Conservation (phyloP, 2,113 vertebrate species). For the Cyphomyrus discorhynchus region DNA sequence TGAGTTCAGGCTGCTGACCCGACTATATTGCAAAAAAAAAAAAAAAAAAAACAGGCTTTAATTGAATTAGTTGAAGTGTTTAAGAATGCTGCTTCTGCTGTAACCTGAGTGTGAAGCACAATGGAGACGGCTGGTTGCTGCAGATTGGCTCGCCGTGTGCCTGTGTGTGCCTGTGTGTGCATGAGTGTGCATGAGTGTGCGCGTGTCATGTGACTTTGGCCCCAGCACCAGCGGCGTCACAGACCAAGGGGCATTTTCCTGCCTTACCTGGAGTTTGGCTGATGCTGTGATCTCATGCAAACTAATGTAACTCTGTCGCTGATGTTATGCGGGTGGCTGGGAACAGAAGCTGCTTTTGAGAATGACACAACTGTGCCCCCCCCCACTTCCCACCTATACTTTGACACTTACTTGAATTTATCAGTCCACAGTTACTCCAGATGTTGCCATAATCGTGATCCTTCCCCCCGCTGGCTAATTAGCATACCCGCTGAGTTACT, state of each 20-base stretch:
- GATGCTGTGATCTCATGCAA: not conserved
- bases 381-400: not conserved
- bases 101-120: not conserved
- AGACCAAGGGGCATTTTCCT: not conserved
- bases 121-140: not conserved
- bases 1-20: not conserved
- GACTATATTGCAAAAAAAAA: not conserved
- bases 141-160: not conserved
- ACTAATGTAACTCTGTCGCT: not conserved
- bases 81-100: not conserved
- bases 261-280: not conserved
- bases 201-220: not conserved
- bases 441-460: not conserved
- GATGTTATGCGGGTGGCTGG: not conserved
- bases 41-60: not conserved
- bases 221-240: not conserved
- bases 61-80: not conserved
- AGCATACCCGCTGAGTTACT: not conserved
- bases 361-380: not conserved
- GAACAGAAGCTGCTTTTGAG: not conserved
- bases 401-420: not conserved
- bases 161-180: not conserved
- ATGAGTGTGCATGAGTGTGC: not conserved
- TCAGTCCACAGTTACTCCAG: not conserved
- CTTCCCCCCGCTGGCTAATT: not conserved